phyloP scores from a whole-genome alignment of 2,888 invertebrate species.

The Tetrapedia diversipes region DNA sequence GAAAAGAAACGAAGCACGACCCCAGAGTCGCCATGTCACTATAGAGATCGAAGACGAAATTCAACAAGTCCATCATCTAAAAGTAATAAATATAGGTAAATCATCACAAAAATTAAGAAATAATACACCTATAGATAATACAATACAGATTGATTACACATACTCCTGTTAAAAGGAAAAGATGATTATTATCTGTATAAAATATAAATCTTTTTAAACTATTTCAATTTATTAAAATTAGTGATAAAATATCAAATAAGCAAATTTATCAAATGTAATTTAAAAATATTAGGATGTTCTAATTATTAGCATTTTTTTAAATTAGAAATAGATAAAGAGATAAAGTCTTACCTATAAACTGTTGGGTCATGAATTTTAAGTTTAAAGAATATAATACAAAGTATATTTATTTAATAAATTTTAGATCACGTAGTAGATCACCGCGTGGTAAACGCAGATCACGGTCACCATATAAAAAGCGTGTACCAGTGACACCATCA shows the following conservation, averaged over 20 bases:
- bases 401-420: constrained; percentile 6
- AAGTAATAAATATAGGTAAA: constrained; percentile 77
- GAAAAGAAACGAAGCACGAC: constrained; percentile 80
- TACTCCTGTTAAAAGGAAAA: too few relatives aligned
- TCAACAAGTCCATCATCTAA: constrained; percentile 78
- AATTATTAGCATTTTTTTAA: too few relatives aligned
- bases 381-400: background rate
- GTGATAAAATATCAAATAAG: too few relatives aligned
- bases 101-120: background rate
- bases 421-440: constrained; percentile 81
- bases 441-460: constrained; percentile 82
- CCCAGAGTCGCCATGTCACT: constrained; percentile 79
- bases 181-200: too few relatives aligned
- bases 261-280: too few relatives aligned
- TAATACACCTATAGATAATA: too few relatives aligned
- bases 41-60: constrained; percentile 77
- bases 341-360: background rate
- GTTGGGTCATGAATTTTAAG: background rate
- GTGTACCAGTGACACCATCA: constrained; percentile 78
- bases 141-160: too few relatives aligned
- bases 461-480: constrained; percentile 82
- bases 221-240: too few relatives aligned
- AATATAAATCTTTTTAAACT: too few relatives aligned
- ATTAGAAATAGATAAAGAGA: too few relatives aligned
- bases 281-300: too few relatives aligned